These are phyloP conservation scores for Eptatretus burgeri DNA, from an alignment of 2,113 vertebrate species.

Conservation along the genomic window DNA sequence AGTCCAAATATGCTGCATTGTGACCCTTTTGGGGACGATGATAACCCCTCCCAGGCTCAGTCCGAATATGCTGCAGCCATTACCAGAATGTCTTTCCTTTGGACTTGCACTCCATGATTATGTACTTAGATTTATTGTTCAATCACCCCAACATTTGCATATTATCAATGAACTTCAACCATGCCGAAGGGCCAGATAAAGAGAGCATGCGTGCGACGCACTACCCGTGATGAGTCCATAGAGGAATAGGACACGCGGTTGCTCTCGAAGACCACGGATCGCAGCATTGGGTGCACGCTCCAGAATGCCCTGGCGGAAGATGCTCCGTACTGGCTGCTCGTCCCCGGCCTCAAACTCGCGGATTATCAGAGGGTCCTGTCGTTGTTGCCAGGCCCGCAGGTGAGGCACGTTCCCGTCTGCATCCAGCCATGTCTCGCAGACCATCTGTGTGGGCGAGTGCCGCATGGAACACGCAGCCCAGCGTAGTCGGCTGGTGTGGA, in stretches of 20 bases:
- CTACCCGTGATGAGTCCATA: slow-evolving; percentile 56
- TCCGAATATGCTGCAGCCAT: no score
- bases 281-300: slow-evolving; percentile 78
- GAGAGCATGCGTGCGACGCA: slow-evolving; percentile 10
- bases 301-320: slow-evolving; percentile 76
- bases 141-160: no score
- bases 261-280: slow-evolving; percentile 48
- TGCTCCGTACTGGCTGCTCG: slow-evolving; percentile 46
- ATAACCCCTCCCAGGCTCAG: no score
- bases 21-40: no score
- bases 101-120: no score
- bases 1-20: no score
- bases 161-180: no score
- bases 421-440: slow-evolving; percentile 92
- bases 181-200: no score
- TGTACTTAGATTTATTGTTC: no score
- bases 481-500: neutral
- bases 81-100: no score
- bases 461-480: slow-evolving; percentile 23
- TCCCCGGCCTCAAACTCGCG: slow-evolving; percentile 52
- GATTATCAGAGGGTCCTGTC: slow-evolving; percentile 33
- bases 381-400: slow-evolving; percentile 7
- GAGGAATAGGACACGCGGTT: slow-evolving; percentile 40
- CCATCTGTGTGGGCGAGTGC: slow-evolving; percentile 79
- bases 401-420: slow-evolving; percentile 40